Base-by-base conservation (phyloP, 1,140 invertebrate genomes). In the Drosophila yakuba region DNA sequence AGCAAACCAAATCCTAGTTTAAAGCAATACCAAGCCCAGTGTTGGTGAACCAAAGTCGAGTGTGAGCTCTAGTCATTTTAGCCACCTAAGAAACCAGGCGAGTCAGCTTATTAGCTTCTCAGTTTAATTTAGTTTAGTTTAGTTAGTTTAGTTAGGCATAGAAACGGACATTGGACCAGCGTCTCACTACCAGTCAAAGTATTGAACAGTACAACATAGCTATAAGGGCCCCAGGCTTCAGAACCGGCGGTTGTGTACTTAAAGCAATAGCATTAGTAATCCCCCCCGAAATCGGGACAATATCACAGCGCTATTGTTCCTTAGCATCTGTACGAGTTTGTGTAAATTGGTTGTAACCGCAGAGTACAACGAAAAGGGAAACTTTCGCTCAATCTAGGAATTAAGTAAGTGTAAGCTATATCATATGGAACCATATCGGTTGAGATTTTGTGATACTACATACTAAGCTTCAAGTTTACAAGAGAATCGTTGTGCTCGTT, bases 21-120 rank as follows among this genome's bases (percentile, higher is more conserved):
- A 80, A 77, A 72, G 41, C 80, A 84, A 54, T 48, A 69, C 76
- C 85, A 76, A 38, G 72, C 56, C 54, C 74, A 57, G 72, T 57
- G 51, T 81, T 83, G 75, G 79, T 76, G 8, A 41, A 64, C 45
- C 60, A 75, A 75, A 85, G 72, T 76, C 71, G 90, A 91, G 90
- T 91, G 90, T 91, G 57, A 91, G 72, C 90, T 91, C 90, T 91
- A 91, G 90, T 91, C 90, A 91, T 91, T 79, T 7, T 88, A 88
- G 80, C 7, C 76, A 39, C 35, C 35, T 89, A 90, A 89, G 80
- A 52, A 44, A 39, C 7, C 50, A 50, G 51, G 44, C 43, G 32
- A 55, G 62, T 59, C 39, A 17, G 23, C 35, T 44, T 43, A 10
- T 54, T 60, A 58, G 36, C 36, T 71, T 62, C 20, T 20, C 20